phyloP scores from a whole-genome alignment of 1,140 invertebrate species.

The Hermatobates lingyangjiaoensis region DNA sequence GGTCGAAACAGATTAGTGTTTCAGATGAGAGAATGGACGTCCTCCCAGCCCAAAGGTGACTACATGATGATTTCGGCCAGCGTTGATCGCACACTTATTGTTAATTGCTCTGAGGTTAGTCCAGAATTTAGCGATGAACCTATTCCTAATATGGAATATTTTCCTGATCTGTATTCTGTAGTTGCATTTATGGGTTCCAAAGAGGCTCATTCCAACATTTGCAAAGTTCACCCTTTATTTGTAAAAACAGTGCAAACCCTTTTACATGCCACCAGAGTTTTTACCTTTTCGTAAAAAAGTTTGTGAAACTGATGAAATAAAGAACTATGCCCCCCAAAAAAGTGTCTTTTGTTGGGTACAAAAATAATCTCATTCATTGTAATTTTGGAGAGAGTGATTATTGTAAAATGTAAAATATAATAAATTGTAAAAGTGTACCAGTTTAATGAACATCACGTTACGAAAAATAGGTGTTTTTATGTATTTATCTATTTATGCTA shows the following conservation, averaged over 20 bases:
- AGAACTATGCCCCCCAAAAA: too few relatives aligned
- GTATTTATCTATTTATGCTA: too few relatives aligned
- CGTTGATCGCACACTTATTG: conserved; percentile 34
- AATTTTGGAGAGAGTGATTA: too few relatives aligned
- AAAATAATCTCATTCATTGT: too few relatives aligned
- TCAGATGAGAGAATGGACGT: conserved; percentile 47
- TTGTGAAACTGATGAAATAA: too few relatives aligned
- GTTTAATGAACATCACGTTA: too few relatives aligned
- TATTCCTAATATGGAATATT: conserved; percentile 31
- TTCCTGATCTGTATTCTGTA: conserved; percentile 44
- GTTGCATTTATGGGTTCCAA: conserved; percentile 21
- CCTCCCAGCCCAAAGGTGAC: conserved; percentile 28
- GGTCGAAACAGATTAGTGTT: conserved; percentile 46
- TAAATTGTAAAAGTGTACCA: too few relatives aligned
- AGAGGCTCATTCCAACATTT: conserved; percentile 9
- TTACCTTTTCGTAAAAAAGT: conserved; percentile 18
- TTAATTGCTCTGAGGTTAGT: conserved; percentile 51
- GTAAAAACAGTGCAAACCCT: conserved; percentile 13
- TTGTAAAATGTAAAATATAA: too few relatives aligned
- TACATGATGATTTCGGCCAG: conserved; percentile 39
- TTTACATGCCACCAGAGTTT: conserved; percentile 11
- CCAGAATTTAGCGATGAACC: conserved; percentile 32
- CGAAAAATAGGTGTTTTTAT: too few relatives aligned
- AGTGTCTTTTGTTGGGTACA: too few relatives aligned
- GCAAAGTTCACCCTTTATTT: conserved; percentile 8